Percentiles rank a stretch among this genome's conserved stretches.
Conservation (phyloP, 2,797 vertebrate genomes). For the Alectoris magna region DNA sequence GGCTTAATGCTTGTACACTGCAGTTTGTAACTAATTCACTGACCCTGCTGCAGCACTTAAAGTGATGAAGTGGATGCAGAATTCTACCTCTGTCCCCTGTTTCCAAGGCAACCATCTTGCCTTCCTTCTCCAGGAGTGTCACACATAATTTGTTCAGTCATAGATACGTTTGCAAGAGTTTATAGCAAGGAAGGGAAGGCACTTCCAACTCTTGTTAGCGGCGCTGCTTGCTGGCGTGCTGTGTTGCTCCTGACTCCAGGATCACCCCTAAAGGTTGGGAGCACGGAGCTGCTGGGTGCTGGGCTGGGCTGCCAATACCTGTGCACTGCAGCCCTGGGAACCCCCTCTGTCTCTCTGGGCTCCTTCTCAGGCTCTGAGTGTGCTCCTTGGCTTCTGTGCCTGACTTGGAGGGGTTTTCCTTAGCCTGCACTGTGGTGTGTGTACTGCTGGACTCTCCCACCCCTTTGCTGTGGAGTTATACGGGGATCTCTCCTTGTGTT, state of each 20-base stretch:
- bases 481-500: not conserved
- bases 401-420: not conserved
- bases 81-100: conserved; percentile 66
- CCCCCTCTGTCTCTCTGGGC: not conserved
- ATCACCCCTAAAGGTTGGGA: not conserved
- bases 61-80: conserved; percentile 67
- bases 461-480: rapidly evolving
- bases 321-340: not conserved
- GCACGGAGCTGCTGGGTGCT: not conserved
- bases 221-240: not conserved
- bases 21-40: conserved; percentile 54
- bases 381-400: not conserved
- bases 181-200: not conserved
- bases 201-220: not conserved
- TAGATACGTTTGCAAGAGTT: conserved; percentile 19
- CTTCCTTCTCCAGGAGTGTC: conserved; percentile 59
- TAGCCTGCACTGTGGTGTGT: not conserved
- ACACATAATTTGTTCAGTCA: conserved; percentile 54
- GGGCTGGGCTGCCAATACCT: not conserved
- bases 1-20: not conserved
- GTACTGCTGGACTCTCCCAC: not conserved
- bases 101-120: conserved; percentile 71
- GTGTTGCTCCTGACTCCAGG: not conserved
- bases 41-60: conserved; percentile 65
- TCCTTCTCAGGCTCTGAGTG: not conserved